Evolutionary conservation across 2,888 invertebrate species (phyloP), one percentile per base, ranked within the genome.

Genomic region (Anodontia alba): DNA sequence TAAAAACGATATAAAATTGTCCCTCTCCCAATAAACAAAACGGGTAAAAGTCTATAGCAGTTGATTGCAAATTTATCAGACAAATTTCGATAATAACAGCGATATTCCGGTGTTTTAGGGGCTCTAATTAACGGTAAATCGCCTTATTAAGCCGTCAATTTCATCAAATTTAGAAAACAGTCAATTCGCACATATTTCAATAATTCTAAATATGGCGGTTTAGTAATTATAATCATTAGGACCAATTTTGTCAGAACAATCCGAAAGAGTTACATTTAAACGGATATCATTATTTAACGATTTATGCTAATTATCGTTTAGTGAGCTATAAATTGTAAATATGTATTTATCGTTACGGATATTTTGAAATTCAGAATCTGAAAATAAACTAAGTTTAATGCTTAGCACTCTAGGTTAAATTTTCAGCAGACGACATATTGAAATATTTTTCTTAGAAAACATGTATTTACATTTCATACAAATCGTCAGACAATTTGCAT

Each of bases 1-100:
- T 79, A 79, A 79, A 79, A 79, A 69, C 69, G 62, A 69, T 46
- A 79, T 79, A 79, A 79, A 78, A 74, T 74, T 79, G 79, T 74
- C 79, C 73, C 66, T 73, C 66, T 51, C 67, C 46, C 62, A 57
- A 69, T 73, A 69, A 79, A 79, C 68, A 73, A 74, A 71, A 70
- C 43, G 46, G 29, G 49, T 42, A 57, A 79, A 79, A 79, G 74
- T 79, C 79, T 71, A 79, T 79, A 78, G 54, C 57, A 42, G 26
- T 78, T 78, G 73, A 78, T 78, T 73, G 78, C 68, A 31, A 26
- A 36, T 68, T 72, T 66, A 77, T 77, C 72, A 71, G 66, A 67
- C 71, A 77, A 76, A 72, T 72, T 67, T 66, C 66, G 46, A 66
- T 62, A 74, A 74, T 66, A 67, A 66, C 42, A 8, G 67, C 46